These are phyloP conservation scores for Pseudopodoces humilis DNA, from an alignment of 2,113 vertebrate genomes.

Conservation along the genomic window DNA sequence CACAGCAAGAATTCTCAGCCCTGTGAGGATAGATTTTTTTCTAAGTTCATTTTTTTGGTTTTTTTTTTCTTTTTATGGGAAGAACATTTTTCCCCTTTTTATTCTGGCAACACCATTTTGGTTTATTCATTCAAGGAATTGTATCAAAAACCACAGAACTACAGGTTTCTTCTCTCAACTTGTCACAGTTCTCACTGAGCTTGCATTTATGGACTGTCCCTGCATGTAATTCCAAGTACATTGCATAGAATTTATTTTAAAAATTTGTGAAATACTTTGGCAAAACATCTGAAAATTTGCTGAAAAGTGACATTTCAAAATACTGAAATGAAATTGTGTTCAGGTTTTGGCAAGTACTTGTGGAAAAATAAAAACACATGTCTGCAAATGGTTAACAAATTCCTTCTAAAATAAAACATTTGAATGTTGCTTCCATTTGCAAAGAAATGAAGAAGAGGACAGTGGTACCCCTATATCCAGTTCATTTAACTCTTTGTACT, in stretches of 20 bases:
- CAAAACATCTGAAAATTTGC: neutral
- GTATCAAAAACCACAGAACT: neutral
- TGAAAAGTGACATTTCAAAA: conserved; percentile 30
- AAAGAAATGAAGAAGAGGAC: neutral
- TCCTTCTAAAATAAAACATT: neutral
- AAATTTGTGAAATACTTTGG: neutral
- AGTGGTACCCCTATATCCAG: neutral
- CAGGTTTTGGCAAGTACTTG: neutral
- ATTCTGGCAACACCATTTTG: neutral
- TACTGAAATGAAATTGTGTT: neutral
- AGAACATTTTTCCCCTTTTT: neutral
- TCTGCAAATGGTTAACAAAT: conserved; percentile 1
- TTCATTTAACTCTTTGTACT: neutral
- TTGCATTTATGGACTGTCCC: neutral
- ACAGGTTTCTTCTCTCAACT: neutral
- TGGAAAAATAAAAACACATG: neutral
- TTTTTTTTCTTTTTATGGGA: neutral
- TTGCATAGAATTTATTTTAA: neutral
- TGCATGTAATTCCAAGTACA: neutral
- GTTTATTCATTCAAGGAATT: conserved; percentile 6
- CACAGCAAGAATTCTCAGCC: neutral
- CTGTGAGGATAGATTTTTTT: neutral
- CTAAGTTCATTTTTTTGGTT: too few species aligned
- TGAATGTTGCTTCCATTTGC: neutral
- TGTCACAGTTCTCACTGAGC: neutral